A percentile compares a stretch with the other conserved stretches of the same genome.
Conservation (phyloP, 2,888 invertebrate genomes). For the Maniola hyperantus region DNA sequence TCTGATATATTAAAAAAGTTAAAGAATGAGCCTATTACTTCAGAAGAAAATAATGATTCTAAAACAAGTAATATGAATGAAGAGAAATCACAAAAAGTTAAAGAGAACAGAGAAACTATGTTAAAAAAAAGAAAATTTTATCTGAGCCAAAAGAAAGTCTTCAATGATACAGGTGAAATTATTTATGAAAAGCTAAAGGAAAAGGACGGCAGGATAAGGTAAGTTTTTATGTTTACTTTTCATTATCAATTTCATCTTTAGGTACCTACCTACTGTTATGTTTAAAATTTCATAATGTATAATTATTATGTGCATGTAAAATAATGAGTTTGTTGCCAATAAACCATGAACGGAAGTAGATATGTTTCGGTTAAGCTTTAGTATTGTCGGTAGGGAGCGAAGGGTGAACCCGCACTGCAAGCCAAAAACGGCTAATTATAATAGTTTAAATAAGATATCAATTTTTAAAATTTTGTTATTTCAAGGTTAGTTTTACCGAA, state of each 20-base stretch:
- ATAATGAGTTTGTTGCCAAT: no score
- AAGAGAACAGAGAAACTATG: slow-evolving; percentile 57
- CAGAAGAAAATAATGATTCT: slow-evolving; percentile 32
- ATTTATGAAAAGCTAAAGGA: slow-evolving; percentile 84
- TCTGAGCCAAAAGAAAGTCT: slow-evolving; percentile 70
- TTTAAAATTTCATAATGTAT: no score
- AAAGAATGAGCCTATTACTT: slow-evolving; percentile 27
- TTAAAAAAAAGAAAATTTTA: slow-evolving; percentile 61
- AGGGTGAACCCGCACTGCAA: no score
- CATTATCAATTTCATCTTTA: background rate
- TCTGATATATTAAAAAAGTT: slow-evolving; percentile 48
- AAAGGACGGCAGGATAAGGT: slow-evolving; percentile 84
- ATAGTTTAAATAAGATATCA: no score
- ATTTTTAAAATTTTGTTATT: no score
- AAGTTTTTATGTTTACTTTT: slow-evolving; percentile 24
- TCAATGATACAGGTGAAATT: slow-evolving; percentile 79
- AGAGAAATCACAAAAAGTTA: slow-evolving; percentile 51
- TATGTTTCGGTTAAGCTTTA: no score
- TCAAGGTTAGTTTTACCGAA: no score
- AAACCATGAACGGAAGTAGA: no score
- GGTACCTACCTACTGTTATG: background rate
- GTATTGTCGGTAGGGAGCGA: no score
- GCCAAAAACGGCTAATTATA: no score
- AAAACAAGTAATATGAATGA: slow-evolving; percentile 6
- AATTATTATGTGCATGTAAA: no score